phyloP scores from a whole-genome alignment of 2,797 vertebrate genomes.

The Sebastes matsubarae region DNA sequence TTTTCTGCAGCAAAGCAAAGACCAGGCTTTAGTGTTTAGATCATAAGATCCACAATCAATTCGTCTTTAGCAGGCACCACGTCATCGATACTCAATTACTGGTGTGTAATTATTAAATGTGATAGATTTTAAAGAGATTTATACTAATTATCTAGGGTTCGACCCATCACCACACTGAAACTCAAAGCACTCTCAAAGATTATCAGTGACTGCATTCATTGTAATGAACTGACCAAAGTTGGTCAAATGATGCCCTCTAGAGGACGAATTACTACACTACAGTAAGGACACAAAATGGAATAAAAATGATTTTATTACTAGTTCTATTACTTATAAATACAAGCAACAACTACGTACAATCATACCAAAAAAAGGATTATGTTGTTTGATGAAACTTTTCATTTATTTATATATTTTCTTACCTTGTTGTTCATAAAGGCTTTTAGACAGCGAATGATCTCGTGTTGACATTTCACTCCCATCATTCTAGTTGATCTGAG shows the following conservation, averaged over 20 bases:
- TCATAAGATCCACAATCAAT: not conserved
- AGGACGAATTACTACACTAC: slow-evolving; percentile 18
- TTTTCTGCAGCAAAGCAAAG: not conserved
- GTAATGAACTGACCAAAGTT: not conserved
- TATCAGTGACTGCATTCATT: not conserved
- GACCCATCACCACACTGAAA: not conserved
- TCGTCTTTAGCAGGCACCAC: too few relatives aligned
- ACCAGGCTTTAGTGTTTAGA: not conserved
- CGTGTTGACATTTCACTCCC: slow-evolving; percentile 88
- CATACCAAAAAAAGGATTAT: not conserved
- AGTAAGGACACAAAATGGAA: not conserved
- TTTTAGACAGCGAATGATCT: slow-evolving; percentile 94
- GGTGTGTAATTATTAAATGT: not conserved
- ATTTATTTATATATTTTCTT: not conserved
- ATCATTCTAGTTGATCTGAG: slow-evolving; percentile 48
- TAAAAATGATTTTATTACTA: not conserved
- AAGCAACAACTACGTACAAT: not conserved
- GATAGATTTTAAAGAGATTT: not conserved
- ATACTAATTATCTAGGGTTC: not conserved
- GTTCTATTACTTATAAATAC: not conserved
- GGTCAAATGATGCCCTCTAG: slow-evolving; percentile 29
- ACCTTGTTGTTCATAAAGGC: slow-evolving; percentile 98
- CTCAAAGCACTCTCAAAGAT: not conserved
- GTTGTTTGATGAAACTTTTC: not conserved
- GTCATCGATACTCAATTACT: not conserved